Evolutionary conservation across 2,113 vertebrate species (phyloP).

Genomic region (Cygnus buccinator): DNA sequence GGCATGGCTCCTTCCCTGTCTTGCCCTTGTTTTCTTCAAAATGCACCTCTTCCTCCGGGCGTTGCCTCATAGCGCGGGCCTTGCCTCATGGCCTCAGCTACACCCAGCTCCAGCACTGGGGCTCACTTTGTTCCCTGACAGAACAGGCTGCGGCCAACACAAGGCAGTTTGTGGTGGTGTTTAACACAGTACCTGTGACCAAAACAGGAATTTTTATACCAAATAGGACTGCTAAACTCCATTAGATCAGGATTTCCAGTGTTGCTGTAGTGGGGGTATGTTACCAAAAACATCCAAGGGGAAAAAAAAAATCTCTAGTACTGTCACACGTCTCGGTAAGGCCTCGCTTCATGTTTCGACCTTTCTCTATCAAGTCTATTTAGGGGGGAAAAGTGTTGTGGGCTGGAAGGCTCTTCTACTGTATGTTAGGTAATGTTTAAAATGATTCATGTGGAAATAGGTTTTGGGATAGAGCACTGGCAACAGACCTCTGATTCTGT

Average conservation of each 20-base stretch:
- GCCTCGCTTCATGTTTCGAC: neutral
- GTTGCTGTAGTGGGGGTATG: neutral
- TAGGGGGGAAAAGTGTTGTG: neutral
- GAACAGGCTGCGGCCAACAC: accelerated
- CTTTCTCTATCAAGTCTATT: accelerated
- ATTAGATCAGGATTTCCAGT: accelerated
- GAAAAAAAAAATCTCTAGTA: neutral
- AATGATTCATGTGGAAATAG: neutral
- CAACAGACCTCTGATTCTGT: neutral
- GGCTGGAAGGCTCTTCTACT: neutral
- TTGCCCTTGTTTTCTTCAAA: neutral
- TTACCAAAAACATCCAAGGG: neutral
- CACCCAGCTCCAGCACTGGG: neutral
- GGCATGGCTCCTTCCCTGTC: accelerated
- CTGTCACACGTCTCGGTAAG: accelerated
- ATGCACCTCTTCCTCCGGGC: accelerated
- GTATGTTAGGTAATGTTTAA: neutral
- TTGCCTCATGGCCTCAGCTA: too few species aligned
- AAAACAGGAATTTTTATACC: accelerated
- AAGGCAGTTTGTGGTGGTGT: accelerated
- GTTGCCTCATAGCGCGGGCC: too few species aligned
- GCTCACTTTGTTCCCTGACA: accelerated
- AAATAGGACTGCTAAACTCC: accelerated
- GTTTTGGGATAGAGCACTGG: neutral
- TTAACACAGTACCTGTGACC: accelerated